Conservation (phyloP, 2,888 invertebrate genomes). For the Odontocolon sp. region DNA sequence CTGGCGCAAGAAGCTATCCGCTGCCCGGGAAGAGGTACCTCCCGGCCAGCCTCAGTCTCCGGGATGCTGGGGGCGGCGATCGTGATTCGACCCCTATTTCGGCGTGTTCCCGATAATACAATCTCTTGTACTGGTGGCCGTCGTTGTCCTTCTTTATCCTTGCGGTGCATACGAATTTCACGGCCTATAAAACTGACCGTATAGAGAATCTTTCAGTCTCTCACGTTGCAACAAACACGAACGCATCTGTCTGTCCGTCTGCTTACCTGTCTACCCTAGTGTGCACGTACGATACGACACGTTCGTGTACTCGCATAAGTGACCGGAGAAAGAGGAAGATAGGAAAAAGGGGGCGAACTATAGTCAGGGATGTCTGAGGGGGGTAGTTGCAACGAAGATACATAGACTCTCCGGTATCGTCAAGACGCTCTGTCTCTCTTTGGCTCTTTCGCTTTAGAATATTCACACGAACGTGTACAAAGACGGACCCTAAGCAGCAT, state of each 20-base stretch:
- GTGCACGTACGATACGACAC: slow-evolving; percentile 14
- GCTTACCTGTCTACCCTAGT: neutral
- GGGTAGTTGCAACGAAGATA: slow-evolving; percentile 2
- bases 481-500: too few relatives aligned
- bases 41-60: slow-evolving; percentile 80
- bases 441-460: too few relatives aligned
- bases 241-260: slow-evolving; percentile 16
- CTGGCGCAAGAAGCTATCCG: slow-evolving; percentile 78
- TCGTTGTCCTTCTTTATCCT: neutral
- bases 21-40: slow-evolving; percentile 79
- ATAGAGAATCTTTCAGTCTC: neutral
- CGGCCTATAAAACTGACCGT: neutral
- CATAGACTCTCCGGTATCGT: neutral
- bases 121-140: slow-evolving; percentile 64
- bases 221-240: neutral
- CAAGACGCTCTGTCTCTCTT: slow-evolving; percentile 32
- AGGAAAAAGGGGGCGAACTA: neutral
- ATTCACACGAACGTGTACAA: slow-evolving; percentile 16
- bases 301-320: slow-evolving; percentile 31
- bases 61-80: slow-evolving; percentile 80
- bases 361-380: slow-evolving; percentile 3
- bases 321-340: slow-evolving; percentile 12
- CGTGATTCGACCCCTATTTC: slow-evolving; percentile 78
- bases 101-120: slow-evolving; percentile 71
- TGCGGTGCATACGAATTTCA: neutral